phyloP scores from a whole-genome alignment of 2,888 invertebrate genomes.

The Stegana nigrithorax region DNA sequence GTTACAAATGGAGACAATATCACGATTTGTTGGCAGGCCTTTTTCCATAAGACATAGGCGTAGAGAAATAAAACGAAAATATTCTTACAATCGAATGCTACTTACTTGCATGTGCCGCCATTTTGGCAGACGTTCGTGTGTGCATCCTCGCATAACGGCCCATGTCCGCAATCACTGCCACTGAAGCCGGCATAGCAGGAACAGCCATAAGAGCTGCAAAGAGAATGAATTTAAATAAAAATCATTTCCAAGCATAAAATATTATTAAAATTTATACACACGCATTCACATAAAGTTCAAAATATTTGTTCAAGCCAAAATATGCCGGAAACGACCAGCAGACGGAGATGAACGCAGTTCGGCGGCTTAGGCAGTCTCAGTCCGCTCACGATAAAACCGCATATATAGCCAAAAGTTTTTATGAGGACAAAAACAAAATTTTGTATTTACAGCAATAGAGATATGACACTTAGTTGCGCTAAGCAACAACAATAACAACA shows the following conservation, averaged over 20 bases:
- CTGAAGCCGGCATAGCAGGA: conserved; percentile 85
- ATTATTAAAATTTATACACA: not conserved
- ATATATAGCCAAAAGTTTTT: too few relatives aligned
- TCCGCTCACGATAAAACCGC: too few relatives aligned
- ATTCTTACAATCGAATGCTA: conserved; percentile 33
- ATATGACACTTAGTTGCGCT: too few relatives aligned
- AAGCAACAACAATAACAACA: not conserved
- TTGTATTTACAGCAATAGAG: too few relatives aligned
- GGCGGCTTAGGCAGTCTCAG: too few relatives aligned
- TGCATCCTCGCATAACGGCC: conserved; percentile 80
- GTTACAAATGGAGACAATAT: too few relatives aligned
- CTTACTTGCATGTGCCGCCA: conserved; percentile 87
- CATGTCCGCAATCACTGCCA: conserved; percentile 82
- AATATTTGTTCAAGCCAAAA: not conserved
- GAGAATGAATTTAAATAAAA: not conserved
- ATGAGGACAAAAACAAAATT: too few relatives aligned
- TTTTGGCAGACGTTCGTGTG: conserved; percentile 80
- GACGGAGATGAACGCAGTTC: not conserved
- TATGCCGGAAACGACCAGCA: conserved; percentile 1
- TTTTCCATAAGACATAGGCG: not conserved
- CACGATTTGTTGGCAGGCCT: too few relatives aligned
- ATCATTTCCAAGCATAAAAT: not conserved
- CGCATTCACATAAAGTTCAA: not conserved
- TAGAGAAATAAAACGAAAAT: not conserved
- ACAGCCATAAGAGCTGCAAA: conserved; percentile 80